A percentile compares a stretch with the other conserved stretches of the same genome.
These are phyloP conservation scores for Rhimphoctona megacephalus DNA, from an alignment of 2,888 invertebrate genomes.

Conservation along the genomic window DNA sequence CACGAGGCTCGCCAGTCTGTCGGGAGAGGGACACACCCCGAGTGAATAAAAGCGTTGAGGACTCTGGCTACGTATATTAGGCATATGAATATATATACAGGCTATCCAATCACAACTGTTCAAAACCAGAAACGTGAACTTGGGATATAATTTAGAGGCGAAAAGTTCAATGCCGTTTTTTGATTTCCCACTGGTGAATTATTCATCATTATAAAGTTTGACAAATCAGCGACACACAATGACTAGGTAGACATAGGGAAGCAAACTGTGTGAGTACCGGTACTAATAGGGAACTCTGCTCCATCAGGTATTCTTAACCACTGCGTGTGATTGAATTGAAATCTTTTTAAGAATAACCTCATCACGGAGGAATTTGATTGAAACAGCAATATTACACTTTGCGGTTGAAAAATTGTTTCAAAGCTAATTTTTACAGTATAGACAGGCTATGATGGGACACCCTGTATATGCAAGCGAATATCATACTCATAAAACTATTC, in stretches of 20 bases:
- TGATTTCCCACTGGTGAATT: neutral
- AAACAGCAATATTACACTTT: no score
- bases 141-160: neutral
- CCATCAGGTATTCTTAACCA: neutral
- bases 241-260: neutral
- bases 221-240: neutral
- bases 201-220: neutral
- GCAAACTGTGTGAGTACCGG: neutral
- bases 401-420: neutral
- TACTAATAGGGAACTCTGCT: neutral
- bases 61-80: conserved; percentile 31
- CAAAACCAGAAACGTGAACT: neutral
- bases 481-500: conserved; percentile 21
- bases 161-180: neutral
- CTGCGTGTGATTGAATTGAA: neutral
- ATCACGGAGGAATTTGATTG: neutral
- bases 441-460: neutral
- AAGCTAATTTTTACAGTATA: neutral
- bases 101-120: neutral
- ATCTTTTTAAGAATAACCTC: neutral
- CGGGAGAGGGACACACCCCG: conserved; percentile 60
- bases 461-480: neutral
- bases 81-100: neutral
- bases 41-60: conserved; percentile 55
- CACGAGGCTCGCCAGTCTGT: conserved; percentile 53